Percentiles rank a stretch among this genome's conserved stretches.
Conservation (phyloP, 2,888 invertebrate species). For the Latrodectus elegans region DNA sequence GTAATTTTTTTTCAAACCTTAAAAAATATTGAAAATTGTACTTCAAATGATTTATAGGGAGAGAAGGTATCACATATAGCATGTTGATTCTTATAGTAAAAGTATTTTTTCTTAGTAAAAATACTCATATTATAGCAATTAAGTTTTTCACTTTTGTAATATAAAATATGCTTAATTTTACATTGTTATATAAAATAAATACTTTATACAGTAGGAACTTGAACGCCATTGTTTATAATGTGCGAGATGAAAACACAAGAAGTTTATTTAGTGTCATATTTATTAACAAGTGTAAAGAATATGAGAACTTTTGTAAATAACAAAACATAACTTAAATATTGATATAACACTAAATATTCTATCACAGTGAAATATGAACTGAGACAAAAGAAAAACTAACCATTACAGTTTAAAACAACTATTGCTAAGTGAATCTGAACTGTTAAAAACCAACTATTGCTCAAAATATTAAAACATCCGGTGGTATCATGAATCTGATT, state of each 20-base stretch:
- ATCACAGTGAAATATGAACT: conserved; percentile 42
- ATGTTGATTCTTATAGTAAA: no score
- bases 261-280: neutral
- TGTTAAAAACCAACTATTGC: neutral
- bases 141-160: no score
- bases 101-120: no score
- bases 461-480: neutral
- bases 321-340: conserved; percentile 18
- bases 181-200: no score
- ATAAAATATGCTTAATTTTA: no score
- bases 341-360: conserved; percentile 12
- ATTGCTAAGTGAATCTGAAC: conserved; percentile 22
- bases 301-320: conserved; percentile 47
- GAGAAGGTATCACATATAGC: no score
- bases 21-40: no score
- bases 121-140: no score
- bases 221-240: no score
- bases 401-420: conserved; percentile 25
- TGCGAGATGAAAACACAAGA: neutral
- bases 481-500: conserved; percentile 24
- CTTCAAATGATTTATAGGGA: no score
- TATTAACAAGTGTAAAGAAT: conserved; percentile 54
- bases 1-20: no score
- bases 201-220: no score
- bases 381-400: neutral